Percentiles rank a stretch among this genome's conserved stretches.
Evolutionary conservation across 2,888 invertebrate genomes (phyloP).

Genomic region (Epistrophella euchroma): DNA sequence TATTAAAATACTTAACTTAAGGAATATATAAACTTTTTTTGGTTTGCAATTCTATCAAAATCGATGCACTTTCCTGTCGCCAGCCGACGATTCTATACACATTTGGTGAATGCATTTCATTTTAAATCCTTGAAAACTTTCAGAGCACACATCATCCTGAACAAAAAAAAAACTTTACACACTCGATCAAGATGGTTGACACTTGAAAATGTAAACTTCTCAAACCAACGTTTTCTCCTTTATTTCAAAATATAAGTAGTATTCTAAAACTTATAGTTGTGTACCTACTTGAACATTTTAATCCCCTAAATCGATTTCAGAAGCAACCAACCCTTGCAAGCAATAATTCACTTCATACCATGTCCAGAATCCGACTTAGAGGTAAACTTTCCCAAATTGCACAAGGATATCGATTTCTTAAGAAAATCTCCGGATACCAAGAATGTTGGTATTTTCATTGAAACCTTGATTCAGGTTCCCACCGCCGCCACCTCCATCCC

Average conservation of each 20-base stretch:
- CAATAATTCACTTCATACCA: conserved; percentile 80
- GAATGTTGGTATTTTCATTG: conserved; percentile 78
- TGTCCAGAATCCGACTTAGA: conserved; percentile 77
- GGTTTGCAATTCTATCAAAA: background rate
- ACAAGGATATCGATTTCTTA: conserved; percentile 76
- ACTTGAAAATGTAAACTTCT: conserved; percentile 39
- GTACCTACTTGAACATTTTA: conserved; percentile 19
- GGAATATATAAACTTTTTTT: background rate
- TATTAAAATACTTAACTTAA: background rate
- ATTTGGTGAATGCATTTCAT: conserved; percentile 19
- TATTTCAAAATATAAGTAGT: background rate
- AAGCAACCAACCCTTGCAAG: conserved; percentile 77
- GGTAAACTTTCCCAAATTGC: conserved; percentile 70
- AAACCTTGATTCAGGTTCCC: conserved; percentile 30
- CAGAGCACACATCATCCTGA: background rate
- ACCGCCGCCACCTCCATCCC: too few relatives aligned
- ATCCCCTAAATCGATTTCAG: conserved; percentile 37
- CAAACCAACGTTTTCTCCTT: background rate
- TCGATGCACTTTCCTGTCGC: conserved; percentile 32
- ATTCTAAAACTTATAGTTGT: background rate
- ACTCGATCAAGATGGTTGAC: conserved; percentile 53
- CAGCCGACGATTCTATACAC: background rate
- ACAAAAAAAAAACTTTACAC: conserved; percentile 21
- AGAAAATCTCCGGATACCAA: conserved; percentile 78
- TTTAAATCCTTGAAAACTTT: conserved; percentile 26